Evolutionary conservation across 2,113 vertebrate genomes (phyloP), one percentile per base, ranked within the genome.

Genomic region (Numida meleagris): DNA sequence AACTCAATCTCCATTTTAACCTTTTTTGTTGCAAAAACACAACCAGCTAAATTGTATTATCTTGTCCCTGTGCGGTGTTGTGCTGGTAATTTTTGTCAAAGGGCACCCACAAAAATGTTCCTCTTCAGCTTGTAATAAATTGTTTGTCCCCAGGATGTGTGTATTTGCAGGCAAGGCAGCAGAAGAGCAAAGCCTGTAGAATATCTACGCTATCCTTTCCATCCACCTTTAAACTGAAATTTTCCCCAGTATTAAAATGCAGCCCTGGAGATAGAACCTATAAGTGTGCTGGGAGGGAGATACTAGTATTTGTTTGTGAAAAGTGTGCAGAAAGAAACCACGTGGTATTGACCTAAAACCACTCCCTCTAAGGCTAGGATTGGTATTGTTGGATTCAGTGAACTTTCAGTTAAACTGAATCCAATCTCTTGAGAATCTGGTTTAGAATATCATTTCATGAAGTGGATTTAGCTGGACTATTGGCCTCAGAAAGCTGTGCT

Each of bases 71-170:
- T 75, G 74, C 57, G 24, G 23, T 40, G 57, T n/a, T 81, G 73
- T 48, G 57, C 70, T 79, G 66, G 48, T 70, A 66, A 31, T 27
- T 82, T 79, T 42, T 91, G 91, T 93, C 94, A 94, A 84, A 95
- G 83, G 74, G 91, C 81, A 82, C 42, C 84, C 75, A 79, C 83
- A 87, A 70, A 93, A 90, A 38, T 67, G 58, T 82, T 91, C 77
- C 87, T 86, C 62, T 92, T 90, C 63, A 79, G 71, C 46, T 84
- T 76, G 53, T 40, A 76, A 92, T 89, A 95, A 94, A 95, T 91
- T 40, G 50, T 73, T 65, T 88, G 33, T 94, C 87, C 84, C 15
- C 61, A 19, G 67, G 62, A 62, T 20, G 40, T 0, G 1, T 50
- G 81, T 62, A 5, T 65, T 82, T 85, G 61, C 24, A 93, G 93